phyloP scores from a whole-genome alignment of 2,888 invertebrate species.

The Gasteruption jaculator region DNA sequence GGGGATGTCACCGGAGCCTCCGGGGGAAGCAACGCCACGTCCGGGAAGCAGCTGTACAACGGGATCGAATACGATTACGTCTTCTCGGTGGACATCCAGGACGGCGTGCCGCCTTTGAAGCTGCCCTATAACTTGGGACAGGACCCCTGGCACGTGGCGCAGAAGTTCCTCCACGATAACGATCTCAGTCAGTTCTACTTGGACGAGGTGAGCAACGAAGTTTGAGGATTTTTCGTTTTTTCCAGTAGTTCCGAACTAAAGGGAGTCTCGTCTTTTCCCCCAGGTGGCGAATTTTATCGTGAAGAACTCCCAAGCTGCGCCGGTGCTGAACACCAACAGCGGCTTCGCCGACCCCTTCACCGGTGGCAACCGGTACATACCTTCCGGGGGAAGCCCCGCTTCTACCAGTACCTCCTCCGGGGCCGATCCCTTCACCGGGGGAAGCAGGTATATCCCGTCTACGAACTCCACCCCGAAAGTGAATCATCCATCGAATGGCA shows the following conservation, averaged over 20 bases:
- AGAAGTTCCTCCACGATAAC: constrained; percentile 82
- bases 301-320: constrained; percentile 61
- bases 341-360: constrained; percentile 64
- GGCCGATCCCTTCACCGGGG: constrained; percentile 67
- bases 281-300: constrained; percentile 88
- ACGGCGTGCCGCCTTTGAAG: constrained; percentile 82
- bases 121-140: constrained; percentile 86
- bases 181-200: constrained; percentile 80
- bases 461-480: constrained; percentile 32
- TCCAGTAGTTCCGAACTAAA: background rate
- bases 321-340: constrained; percentile 30
- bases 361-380: constrained; percentile 67
- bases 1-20: constrained; percentile 85
- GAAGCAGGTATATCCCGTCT: constrained; percentile 66
- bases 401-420: constrained; percentile 20
- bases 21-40: constrained; percentile 61
- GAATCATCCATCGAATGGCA: too few relatives aligned
- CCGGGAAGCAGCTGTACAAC: constrained; percentile 75
- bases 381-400: too few relatives aligned
- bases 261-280: too few relatives aligned
- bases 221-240: background rate
- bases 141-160: constrained; percentile 90
- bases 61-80: constrained; percentile 95
- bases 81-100: constrained; percentile 93
- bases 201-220: constrained; percentile 58